A percentile compares a stretch with the other conserved stretches of the same genome.
Evolutionary conservation across 2,888 invertebrate genomes (phyloP).

Genomic region (Aphodius sticticus): DNA sequence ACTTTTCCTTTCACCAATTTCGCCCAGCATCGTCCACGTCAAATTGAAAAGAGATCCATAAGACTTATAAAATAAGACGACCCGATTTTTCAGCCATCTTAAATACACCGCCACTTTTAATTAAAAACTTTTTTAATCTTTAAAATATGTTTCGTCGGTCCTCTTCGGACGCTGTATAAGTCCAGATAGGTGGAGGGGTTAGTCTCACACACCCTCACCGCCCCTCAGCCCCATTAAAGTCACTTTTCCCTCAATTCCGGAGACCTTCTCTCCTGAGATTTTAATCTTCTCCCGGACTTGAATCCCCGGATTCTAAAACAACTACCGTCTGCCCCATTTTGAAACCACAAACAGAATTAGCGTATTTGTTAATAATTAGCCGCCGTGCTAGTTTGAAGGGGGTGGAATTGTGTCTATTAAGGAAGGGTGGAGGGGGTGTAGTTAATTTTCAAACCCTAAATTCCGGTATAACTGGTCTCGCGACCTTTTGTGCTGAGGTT

Average conservation of each 20-base stretch:
- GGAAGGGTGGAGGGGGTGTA: neutral
- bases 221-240: neutral
- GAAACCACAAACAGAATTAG: neutral
- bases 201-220: neutral
- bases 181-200: neutral
- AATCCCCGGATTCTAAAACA: neutral
- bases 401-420: neutral
- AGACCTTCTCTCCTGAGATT: constrained; percentile 5
- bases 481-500: neutral
- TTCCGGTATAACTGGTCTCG: neutral
- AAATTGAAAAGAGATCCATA: neutral
- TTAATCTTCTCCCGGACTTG: constrained; percentile 8
- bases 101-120: constrained; percentile 12
- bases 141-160: constrained; percentile 18
- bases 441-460: neutral
- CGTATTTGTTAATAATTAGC: constrained; percentile 22
- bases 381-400: neutral
- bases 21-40: neutral
- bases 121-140: constrained; percentile 25
- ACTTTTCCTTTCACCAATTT: neutral
- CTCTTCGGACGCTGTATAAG: neutral
- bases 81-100: neutral
- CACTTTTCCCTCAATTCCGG: constrained; percentile 17
- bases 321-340: neutral
- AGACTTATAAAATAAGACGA: neutral